Evolutionary conservation across 1,140 invertebrate genomes (phyloP).

Genomic region (Cyrtorhinus lividipennis): DNA sequence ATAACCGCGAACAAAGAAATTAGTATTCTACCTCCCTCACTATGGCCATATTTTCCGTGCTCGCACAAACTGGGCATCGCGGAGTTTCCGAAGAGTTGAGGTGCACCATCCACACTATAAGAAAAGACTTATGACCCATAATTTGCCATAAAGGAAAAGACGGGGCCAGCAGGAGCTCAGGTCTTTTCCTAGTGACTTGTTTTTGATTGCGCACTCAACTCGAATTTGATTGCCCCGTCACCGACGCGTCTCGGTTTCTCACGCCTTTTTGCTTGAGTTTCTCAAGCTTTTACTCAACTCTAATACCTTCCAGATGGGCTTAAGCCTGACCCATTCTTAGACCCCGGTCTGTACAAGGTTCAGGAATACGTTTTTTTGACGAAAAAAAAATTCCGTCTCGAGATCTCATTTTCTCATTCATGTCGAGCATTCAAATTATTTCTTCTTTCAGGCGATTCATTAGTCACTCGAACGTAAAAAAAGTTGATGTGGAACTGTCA

Average conservation of each 20-base stretch:
- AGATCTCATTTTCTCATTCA: neutral
- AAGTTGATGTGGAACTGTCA: no score
- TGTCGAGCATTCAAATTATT: neutral
- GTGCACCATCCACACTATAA: conserved; percentile 4
- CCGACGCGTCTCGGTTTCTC: conserved; percentile 2
- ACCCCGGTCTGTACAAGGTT: neutral
- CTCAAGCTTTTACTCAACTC: conserved; percentile 1
- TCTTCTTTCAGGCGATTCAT: neutral
- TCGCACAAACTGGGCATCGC: neutral
- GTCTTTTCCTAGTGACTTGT: conserved; percentile 6
- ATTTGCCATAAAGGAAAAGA: conserved; percentile 6
- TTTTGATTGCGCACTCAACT: conserved; percentile 16
- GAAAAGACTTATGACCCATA: conserved; percentile 9
- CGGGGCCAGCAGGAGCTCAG: neutral
- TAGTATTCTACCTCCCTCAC: neutral
- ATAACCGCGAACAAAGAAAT: neutral
- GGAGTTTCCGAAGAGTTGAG: neutral
- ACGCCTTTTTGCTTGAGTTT: conserved; percentile 15
- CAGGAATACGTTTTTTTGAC: neutral
- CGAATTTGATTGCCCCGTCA: conserved; percentile 10
- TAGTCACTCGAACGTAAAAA: neutral
- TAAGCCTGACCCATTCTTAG: neutral
- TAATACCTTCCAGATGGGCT: neutral
- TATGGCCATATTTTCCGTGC: neutral
- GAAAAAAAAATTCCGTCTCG: neutral